phyloP scores from a whole-genome alignment of 2,888 invertebrate species.

The Prosapia bicincta region DNA sequence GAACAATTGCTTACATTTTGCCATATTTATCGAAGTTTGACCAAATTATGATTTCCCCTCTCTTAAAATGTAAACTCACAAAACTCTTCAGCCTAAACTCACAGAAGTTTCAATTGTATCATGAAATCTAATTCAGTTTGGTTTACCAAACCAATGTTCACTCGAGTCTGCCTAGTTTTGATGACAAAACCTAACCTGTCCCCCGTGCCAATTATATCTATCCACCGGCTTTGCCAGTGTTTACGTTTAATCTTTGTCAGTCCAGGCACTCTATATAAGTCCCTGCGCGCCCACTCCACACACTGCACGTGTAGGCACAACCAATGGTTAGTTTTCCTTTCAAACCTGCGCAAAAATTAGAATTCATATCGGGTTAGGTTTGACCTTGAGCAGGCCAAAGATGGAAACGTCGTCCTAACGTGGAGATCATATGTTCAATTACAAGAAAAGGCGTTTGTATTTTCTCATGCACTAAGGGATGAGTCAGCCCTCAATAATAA shows the following conservation, averaged over 20 bases:
- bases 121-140: too few species aligned
- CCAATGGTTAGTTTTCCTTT: neutral
- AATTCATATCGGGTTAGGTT: slow-evolving; percentile 27
- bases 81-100: too few species aligned
- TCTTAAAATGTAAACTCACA: too few species aligned
- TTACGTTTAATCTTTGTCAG: neutral
- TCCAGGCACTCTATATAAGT: neutral
- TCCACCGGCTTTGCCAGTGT: neutral
- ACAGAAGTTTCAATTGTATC: too few species aligned
- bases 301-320: neutral
- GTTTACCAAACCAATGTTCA: too few species aligned
- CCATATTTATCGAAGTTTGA: too few species aligned
- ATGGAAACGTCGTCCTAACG: neutral
- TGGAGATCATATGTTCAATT: neutral
- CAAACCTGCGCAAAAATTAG: slow-evolving; percentile 16
- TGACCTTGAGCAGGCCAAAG: slow-evolving; percentile 19
- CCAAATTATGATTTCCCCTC: too few species aligned
- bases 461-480: neutral
- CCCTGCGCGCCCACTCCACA: neutral
- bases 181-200: too few species aligned
- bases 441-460: neutral
- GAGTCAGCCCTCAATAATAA: too few species aligned
- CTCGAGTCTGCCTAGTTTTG: too few species aligned
- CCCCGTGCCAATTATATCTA: neutral
- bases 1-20: too few species aligned